Base-by-base conservation (phyloP, 2,888 invertebrate genomes). In the Galerucella nymphaeae region DNA sequence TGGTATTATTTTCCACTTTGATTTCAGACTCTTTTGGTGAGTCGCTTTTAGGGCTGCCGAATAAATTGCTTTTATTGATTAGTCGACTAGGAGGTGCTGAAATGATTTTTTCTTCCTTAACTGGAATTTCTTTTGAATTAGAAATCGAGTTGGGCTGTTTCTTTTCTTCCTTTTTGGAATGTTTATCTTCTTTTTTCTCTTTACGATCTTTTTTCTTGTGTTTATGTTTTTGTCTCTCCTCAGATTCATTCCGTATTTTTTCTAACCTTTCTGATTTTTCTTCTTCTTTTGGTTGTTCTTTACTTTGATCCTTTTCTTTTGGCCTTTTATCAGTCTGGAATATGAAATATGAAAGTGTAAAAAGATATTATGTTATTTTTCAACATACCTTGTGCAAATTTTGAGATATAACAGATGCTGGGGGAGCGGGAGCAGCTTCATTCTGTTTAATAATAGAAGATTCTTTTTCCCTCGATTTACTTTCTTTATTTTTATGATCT, bases 121-220 rank as follows among this genome's bases (percentile, higher is more conserved):
- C n/a, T 6, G n/a, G 16, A 11, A 71, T 59, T 50, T 78, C 77
- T 53, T 77, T 77, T 1, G 58, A 16, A 53, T 48, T 70, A 0
- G 64, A 45, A 8, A 65, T 67, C 13, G 71, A 53, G 61, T 30
- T 68, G 14, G 75, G 58, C 13, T 57, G 71, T 70, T 78, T 77
- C 70, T 81, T 81, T 16, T 81, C 80, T 42, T 65, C 77, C 76
- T 80, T 84, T 14, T 70, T 70, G 69, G 81, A 81, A 78, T 88
- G 88, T 88, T 84, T 89, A 77, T 91, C 90, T 84, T 90, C 90
- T 81, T 89, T 89, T 75, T 90, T 89, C 76, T 90, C 90, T 76
- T 85, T 87, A 14, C 74, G 59, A 9, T 89, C 88, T 75, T 87
- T 88, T 77, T 89, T 88, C 79, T 89, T 89, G 77, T 89, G 89